These are phyloP conservation scores for Epinotia bilunana DNA, from an alignment of 2,888 invertebrate species.

Conservation along the genomic window DNA sequence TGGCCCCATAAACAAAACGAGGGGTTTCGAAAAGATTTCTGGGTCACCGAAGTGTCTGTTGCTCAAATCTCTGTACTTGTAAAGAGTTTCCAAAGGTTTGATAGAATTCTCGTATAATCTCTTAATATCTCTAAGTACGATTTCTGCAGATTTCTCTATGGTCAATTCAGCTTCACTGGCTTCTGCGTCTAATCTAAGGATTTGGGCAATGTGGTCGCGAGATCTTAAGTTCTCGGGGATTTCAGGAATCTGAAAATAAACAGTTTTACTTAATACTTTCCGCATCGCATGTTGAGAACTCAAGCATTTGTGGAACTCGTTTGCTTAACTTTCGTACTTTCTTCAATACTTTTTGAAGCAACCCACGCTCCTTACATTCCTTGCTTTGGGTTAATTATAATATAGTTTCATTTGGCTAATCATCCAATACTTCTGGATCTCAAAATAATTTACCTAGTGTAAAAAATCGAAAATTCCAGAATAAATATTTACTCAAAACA, in stretches of 20 bases:
- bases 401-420: too few species aligned
- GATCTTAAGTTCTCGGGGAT: slow-evolving; percentile 91
- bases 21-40: slow-evolving; percentile 97
- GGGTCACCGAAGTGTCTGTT: slow-evolving; percentile 96
- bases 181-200: slow-evolving; percentile 91
- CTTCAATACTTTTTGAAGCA: neutral
- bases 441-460: too few species aligned
- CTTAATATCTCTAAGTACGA: slow-evolving; percentile 93
- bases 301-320: neutral
- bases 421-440: too few species aligned
- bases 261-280: neutral
- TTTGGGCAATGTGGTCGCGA: slow-evolving; percentile 91
- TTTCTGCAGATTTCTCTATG: slow-evolving; percentile 89
- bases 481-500: too few species aligned
- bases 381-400: too few species aligned
- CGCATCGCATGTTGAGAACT: neutral
- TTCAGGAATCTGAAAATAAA: slow-evolving; percentile 86
- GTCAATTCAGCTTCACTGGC: slow-evolving; percentile 88
- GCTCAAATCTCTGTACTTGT: slow-evolving; percentile 96
- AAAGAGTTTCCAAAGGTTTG: slow-evolving; percentile 94
- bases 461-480: too few species aligned
- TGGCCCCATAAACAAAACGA: slow-evolving; percentile 97
- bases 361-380: neutral
- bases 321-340: neutral
- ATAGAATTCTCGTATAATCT: slow-evolving; percentile 93